These are phyloP conservation scores for Sthenelais limicola DNA, from an alignment of 2,888 invertebrate species.

Conservation along the genomic window DNA sequence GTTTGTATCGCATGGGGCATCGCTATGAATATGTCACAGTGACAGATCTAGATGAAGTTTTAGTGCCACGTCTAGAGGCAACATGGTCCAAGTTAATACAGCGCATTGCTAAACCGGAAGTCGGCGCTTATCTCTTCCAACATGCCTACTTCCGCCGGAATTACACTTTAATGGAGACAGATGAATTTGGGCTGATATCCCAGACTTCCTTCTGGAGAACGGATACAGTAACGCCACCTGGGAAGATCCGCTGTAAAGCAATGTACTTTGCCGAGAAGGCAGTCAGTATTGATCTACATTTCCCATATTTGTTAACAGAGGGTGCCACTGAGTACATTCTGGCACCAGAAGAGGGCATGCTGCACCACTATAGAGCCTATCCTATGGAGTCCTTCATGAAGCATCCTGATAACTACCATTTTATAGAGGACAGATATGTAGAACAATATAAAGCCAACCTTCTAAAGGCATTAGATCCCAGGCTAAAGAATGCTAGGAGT, in stretches of 20 bases:
- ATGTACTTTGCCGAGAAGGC: slow-evolving; percentile 45
- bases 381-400: slow-evolving; percentile 47
- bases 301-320: slow-evolving; percentile 42
- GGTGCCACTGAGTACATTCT: slow-evolving; percentile 45
- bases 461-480: background rate
- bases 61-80: slow-evolving; percentile 41
- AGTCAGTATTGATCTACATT: slow-evolving; percentile 48
- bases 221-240: slow-evolving; percentile 45
- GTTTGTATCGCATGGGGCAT: slow-evolving; percentile 47
- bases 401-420: slow-evolving; percentile 40
- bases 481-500: background rate
- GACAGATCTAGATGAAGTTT: slow-evolving; percentile 49
- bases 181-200: slow-evolving; percentile 44
- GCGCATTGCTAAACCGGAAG: slow-evolving; percentile 38
- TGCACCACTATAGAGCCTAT: slow-evolving; percentile 49
- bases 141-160: slow-evolving; percentile 50
- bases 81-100: slow-evolving; percentile 44
- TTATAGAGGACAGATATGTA: slow-evolving; percentile 47
- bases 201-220: slow-evolving; percentile 47
- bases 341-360: slow-evolving; percentile 43
- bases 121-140: slow-evolving; percentile 49
- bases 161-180: background rate
- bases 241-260: slow-evolving; percentile 50
- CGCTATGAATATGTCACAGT: slow-evolving; percentile 45
- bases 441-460: slow-evolving; percentile 34